Evolutionary conservation across 2,888 invertebrate species (phyloP).

Genomic region (Phanerotoma sp.): DNA sequence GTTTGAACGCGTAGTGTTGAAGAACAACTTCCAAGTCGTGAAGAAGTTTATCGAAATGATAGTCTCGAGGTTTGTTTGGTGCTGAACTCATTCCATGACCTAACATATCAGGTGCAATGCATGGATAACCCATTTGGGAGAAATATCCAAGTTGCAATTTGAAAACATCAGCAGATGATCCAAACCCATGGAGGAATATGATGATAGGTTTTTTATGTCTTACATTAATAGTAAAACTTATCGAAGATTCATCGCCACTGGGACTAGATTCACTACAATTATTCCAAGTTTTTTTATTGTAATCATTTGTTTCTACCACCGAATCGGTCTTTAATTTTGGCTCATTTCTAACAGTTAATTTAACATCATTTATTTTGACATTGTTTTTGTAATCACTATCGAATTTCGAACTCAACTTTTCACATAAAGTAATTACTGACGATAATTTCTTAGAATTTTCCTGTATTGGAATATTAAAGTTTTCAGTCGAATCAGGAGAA

Average conservation of each 20-base stretch:
- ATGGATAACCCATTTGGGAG: constrained; percentile 63
- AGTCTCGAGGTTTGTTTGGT: constrained; percentile 61
- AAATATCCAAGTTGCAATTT: constrained; percentile 64
- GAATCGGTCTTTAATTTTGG: constrained; percentile 1
- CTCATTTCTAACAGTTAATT: constrained; percentile 1
- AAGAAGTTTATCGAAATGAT: constrained; percentile 64
- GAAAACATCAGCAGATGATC: constrained; percentile 67
- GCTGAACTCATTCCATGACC: constrained; percentile 70
- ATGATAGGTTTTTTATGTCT: constrained; percentile 59
- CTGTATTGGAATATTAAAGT: constrained; percentile 24
- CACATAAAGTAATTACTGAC: constrained; percentile 40
- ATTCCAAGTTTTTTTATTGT: constrained; percentile 7
- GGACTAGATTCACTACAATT: constrained; percentile 26
- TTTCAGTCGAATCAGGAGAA: no score
- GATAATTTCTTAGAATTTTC: constrained; percentile 36
- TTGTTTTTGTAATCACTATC: constrained; percentile 10
- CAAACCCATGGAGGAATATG: constrained; percentile 69
- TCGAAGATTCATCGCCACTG: constrained; percentile 31
- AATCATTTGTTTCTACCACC: constrained; percentile 12
- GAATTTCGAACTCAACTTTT: constrained; percentile 35
- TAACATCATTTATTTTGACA: neutral
- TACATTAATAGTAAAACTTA: constrained; percentile 39
- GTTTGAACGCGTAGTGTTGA: constrained; percentile 63
- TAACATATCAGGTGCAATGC: constrained; percentile 67
- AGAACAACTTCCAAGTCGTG: constrained; percentile 64